phyloP scores from a whole-genome alignment of 1,140 invertebrate genomes.

The Aphis gossypii region DNA sequence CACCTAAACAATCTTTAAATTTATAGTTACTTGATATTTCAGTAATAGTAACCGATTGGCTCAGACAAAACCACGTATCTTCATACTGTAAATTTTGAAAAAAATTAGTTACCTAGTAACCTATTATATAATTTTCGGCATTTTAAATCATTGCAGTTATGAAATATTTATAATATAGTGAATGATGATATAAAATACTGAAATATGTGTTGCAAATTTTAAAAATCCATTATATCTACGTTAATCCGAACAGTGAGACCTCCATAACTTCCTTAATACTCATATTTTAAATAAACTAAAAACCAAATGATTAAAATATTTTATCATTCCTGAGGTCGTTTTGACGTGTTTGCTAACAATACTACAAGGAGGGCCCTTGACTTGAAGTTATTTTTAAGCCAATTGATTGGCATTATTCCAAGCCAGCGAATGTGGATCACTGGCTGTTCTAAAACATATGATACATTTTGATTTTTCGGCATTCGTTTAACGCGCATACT shows the following conservation, averaged over 20 bases:
- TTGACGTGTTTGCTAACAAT: not conserved
- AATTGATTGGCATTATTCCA: not conserved
- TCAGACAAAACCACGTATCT: too few species aligned
- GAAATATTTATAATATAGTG: too few species aligned
- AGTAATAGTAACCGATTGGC: too few species aligned
- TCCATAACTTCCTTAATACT: not conserved
- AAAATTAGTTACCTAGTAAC: too few species aligned
- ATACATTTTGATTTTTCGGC: not conserved
- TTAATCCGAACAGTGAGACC: not conserved
- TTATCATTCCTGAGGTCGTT: not conserved
- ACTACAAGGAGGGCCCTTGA: not conserved
- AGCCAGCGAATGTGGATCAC: not conserved
- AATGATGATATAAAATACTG: too few species aligned
- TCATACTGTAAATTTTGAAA: too few species aligned
- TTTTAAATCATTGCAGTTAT: too few species aligned
- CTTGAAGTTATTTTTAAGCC: constrained; percentile 14
- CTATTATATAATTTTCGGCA: too few species aligned
- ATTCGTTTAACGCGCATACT: not conserved
- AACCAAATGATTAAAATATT: not conserved
- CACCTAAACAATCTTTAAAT: too few species aligned
- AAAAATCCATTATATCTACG: not conserved
- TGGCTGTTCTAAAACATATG: not conserved
- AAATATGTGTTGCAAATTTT: too few species aligned
- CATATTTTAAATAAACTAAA: not conserved
- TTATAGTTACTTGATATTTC: too few species aligned